Evolutionary conservation across 2,113 vertebrate species (phyloP).

Genomic region (Callopanchax toddi): DNA sequence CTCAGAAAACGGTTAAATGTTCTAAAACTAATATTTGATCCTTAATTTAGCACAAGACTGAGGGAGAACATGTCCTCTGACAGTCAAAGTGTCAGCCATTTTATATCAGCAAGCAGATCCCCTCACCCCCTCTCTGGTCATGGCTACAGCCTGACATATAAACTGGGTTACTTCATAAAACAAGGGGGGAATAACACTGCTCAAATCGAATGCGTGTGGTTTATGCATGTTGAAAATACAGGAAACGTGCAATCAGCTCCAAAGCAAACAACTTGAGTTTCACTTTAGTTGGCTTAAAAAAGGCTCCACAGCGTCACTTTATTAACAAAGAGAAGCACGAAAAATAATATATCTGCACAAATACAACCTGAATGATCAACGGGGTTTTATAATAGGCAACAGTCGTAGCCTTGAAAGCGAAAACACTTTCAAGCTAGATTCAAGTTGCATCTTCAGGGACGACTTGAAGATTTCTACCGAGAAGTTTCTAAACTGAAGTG

Average conservation of each 20-base stretch:
- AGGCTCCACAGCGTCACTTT: conserved; percentile 52
- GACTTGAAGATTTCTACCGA: conserved; percentile 37
- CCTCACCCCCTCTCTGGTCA: conserved; percentile 49
- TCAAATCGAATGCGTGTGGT: conserved; percentile 37
- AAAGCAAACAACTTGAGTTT: conserved; percentile 60
- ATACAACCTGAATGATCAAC: conserved; percentile 14
- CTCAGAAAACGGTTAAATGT: background rate
- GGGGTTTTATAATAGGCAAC: conserved; percentile 15
- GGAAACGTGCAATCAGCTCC: conserved; percentile 64
- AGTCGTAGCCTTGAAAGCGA: conserved; percentile 63
- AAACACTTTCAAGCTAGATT: conserved; percentile 57
- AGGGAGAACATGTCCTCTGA: conserved; percentile 61
- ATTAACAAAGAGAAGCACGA: conserved; percentile 19
- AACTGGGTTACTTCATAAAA: conserved; percentile 52
- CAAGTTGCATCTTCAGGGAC: conserved; percentile 60
- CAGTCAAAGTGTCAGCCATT: conserved; percentile 79
- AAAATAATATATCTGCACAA: conserved; percentile 20
- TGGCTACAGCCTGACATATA: conserved; percentile 56
- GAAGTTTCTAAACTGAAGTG: conserved; percentile 24
- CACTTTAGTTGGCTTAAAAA: conserved; percentile 53
- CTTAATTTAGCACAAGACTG: background rate
- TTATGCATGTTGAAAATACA: conserved; percentile 51
- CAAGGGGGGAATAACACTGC: conserved; percentile 41
- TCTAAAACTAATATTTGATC: background rate
- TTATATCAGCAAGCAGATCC: conserved; percentile 68